A percentile compares a stretch with the other conserved stretches of the same genome.
Conservation (phyloP, 1,140 invertebrate genomes). For the Dreissena polymorpha region DNA sequence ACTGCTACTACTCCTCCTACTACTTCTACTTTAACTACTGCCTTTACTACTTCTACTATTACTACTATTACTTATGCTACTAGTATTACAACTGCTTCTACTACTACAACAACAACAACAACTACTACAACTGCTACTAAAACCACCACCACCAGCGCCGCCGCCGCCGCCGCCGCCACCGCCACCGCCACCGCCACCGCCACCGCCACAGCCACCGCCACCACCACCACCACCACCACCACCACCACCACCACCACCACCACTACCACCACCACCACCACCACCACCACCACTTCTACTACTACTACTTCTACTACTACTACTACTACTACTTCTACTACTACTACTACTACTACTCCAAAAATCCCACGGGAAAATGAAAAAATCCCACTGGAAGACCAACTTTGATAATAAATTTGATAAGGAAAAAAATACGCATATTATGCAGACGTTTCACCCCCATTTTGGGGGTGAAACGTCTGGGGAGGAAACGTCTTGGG, state of each 20-base stretch:
- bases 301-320: constrained; percentile 49
- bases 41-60: constrained; percentile 47
- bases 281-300: constrained; percentile 15
- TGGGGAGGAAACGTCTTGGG: too few relatives aligned
- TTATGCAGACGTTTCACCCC: too few relatives aligned
- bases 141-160: constrained; percentile 10
- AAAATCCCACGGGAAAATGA: too few relatives aligned
- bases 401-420: too few relatives aligned
- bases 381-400: too few relatives aligned
- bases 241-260: not conserved
- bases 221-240: constrained; percentile 15
- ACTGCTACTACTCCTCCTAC: constrained; percentile 48
- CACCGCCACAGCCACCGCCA: constrained; percentile 2
- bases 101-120: constrained; percentile 22
- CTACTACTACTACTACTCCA: constrained; percentile 45
- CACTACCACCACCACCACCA: constrained; percentile 4
- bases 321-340: constrained; percentile 51
- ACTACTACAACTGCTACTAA: constrained; percentile 12
- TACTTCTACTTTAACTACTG: too few relatives aligned
- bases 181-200: not conserved
- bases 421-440: too few relatives aligned
- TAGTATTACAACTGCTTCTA: constrained; percentile 1
- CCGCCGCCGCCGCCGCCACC: not conserved
- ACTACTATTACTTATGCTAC: constrained; percentile 38
- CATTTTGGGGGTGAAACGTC: too few relatives aligned